Evolutionary conservation across 2,113 vertebrate genomes (phyloP).

Genomic region (Heterocephalus glaber): DNA sequence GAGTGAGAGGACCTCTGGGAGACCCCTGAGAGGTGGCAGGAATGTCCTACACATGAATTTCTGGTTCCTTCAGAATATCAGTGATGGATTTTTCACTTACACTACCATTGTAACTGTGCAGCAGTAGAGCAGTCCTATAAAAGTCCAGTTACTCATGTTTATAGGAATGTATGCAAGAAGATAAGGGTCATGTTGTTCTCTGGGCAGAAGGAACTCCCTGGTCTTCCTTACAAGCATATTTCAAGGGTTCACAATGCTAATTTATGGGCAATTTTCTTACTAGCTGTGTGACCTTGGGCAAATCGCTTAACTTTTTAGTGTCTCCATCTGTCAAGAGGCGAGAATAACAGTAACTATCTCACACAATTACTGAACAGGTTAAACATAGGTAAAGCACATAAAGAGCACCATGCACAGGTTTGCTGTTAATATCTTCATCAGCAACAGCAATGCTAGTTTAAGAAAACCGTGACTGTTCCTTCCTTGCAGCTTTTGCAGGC

Average conservation of each 20-base stretch:
- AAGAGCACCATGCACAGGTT: background rate
- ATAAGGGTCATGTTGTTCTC: background rate
- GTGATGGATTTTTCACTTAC: background rate
- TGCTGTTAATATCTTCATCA: background rate
- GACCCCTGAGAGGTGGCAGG: background rate
- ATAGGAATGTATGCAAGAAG: background rate
- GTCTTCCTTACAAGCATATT: background rate
- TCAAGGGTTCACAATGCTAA: background rate
- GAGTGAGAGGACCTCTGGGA: constrained; percentile 33
- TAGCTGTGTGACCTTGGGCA: background rate
- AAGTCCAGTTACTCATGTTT: background rate
- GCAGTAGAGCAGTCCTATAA: background rate
- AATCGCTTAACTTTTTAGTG: background rate
- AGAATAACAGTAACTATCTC: background rate
- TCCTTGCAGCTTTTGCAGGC: background rate
- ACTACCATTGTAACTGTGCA: background rate
- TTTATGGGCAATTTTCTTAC: background rate
- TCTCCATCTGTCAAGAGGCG: background rate
- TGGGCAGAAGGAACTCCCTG: background rate
- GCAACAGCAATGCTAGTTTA: background rate
- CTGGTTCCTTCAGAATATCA: background rate
- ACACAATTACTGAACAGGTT: background rate
- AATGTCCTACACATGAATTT: background rate
- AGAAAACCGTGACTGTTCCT: background rate
- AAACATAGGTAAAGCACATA: background rate